Base-by-base conservation (phyloP, 2,888 invertebrate genomes). In the Epistrophella euchroma region DNA sequence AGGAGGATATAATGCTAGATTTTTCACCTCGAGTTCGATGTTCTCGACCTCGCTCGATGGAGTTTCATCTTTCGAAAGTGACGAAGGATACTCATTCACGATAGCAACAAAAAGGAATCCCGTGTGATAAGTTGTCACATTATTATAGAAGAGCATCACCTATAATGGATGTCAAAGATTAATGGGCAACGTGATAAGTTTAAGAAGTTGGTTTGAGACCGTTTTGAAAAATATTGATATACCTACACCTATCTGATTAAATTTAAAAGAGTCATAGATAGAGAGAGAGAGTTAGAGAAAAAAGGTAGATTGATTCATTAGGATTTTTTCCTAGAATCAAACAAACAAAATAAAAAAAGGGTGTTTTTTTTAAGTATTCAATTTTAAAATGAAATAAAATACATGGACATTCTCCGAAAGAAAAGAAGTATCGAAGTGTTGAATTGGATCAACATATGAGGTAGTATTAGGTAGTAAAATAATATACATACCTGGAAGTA, bases 101-200 rank as follows among this genome's bases (percentile, higher is more conserved):
- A 50, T 32, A 62, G 56, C 25, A 70, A 70, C 13, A 45, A 58
- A 37, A 52, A 56, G 62, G 86, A 86, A 74, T 82, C 52, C 52
- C 58, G 28, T 74, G 77, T 78, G 82, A 86, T 82, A 78, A 86
- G 82, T 78, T 82, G 86, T 86, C 82, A 86, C 86, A 82, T 82
- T 82, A 86, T 73, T 73, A 45, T 74, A 56, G 43, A 45, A 62
- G 73, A 37, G 40, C 13, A 60, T 22, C 22, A 60, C 40, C 22
- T 73, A 62, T 86, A 86, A 86, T 86, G 74, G 86, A 86, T 86
- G 86, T 82, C 66, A 73, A 58, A 78, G 86, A 86, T 86, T 86
- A 82, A 86, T 86, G 82, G 68, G 71, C 71, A 82, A 82, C 86
- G 86, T 82, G 82, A 82, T 86, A 86, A 78, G 86, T 86, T 81